Percentiles rank a stretch among this genome's conserved stretches.
These are phyloP conservation scores for Conus canariensis DNA, from an alignment of 2,888 invertebrate species.

Conservation along the genomic window DNA sequence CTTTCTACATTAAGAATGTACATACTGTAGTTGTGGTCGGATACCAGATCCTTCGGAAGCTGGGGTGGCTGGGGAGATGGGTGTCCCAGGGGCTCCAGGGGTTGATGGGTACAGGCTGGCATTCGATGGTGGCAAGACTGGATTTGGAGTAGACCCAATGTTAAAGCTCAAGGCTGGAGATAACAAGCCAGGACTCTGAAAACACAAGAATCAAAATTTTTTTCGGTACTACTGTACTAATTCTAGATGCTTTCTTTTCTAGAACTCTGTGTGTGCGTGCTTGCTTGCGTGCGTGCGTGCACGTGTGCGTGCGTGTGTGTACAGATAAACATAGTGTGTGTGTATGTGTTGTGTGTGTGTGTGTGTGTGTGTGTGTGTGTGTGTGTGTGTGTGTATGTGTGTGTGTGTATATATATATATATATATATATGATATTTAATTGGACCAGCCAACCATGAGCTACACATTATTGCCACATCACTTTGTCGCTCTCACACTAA, in stretches of 20 bases:
- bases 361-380: not conserved
- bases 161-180: conserved; percentile 68
- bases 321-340: not conserved
- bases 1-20: conserved; percentile 12
- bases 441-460: too few relatives aligned
- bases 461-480: too few relatives aligned
- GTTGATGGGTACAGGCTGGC: conserved; percentile 74
- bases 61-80: conserved; percentile 83
- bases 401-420: too few relatives aligned
- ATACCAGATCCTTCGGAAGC: conserved; percentile 91
- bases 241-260: too few relatives aligned
- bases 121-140: conserved; percentile 73
- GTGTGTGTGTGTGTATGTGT: not conserved
- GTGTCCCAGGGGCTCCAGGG: conserved; percentile 87
- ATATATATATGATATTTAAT: too few relatives aligned
- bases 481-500: too few relatives aligned
- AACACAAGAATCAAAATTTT: not conserved
- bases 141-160: conserved; percentile 64
- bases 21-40: conserved; percentile 93
- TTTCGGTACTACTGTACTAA: not conserved
- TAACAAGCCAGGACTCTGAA: conserved; percentile 71
- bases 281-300: not conserved
- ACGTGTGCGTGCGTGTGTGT: not conserved
- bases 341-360: not conserved
- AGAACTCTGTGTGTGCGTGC: not conserved